These are phyloP conservation scores for Phenganax stokvisi DNA, from an alignment of 92 coral and sea anemone species.

Conservation along the genomic window DNA sequence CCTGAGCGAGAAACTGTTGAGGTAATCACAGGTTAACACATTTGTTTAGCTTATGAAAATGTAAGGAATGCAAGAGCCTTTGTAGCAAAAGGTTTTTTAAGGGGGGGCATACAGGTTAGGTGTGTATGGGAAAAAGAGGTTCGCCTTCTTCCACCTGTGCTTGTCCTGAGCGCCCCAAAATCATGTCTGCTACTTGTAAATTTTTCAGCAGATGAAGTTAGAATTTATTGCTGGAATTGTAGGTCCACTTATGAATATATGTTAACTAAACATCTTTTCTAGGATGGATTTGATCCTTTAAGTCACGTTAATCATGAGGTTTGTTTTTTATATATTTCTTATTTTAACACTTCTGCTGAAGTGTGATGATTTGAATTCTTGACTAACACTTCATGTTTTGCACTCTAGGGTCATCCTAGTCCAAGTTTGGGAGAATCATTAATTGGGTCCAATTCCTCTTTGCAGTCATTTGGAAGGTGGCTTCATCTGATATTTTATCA, in stretches of 20 bases:
- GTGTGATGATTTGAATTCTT: not conserved
- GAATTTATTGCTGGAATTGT: no score
- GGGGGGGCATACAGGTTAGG: no score
- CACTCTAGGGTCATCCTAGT: constrained; percentile 77
- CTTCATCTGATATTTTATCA: not conserved
- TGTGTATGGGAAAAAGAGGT: no score
- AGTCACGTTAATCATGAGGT: not conserved
- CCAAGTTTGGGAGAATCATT: constrained; percentile 92
- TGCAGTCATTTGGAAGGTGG: constrained; percentile 75
- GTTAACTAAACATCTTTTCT: not conserved
- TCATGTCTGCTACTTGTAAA: not conserved
- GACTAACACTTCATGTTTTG: not conserved
- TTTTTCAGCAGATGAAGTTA: not conserved
- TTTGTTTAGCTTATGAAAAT: not conserved
- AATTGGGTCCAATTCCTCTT: constrained; percentile 83
- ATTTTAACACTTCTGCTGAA: not conserved
- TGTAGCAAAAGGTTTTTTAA: not conserved
- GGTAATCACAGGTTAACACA: constrained; percentile 6
- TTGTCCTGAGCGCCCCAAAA: no score
- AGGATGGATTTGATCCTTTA: constrained; percentile 34
- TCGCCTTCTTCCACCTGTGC: no score
- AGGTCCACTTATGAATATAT: no score
- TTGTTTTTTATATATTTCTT: not conserved
- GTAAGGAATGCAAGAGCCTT: not conserved
- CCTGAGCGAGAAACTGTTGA: constrained; percentile 72